Conservation (phyloP, 2,113 vertebrate genomes). For the Stegastes partitus region DNA sequence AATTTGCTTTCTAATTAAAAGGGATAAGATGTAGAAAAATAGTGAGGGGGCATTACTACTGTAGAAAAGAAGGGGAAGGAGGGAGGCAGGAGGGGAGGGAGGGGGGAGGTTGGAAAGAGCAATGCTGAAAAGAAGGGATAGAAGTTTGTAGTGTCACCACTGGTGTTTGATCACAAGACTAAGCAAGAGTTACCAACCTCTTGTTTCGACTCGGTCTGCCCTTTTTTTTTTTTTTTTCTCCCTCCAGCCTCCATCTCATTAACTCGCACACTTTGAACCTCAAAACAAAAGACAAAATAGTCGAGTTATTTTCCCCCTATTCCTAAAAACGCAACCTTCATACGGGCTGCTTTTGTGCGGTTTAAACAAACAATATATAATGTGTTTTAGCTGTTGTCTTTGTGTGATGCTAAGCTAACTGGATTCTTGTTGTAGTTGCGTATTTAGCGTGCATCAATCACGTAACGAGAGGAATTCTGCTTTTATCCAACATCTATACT, state of each 20-base stretch:
- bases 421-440: neutral
- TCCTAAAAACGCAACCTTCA: neutral
- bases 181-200: slow-evolving; percentile 78
- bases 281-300: slow-evolving; percentile 33
- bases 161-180: slow-evolving; percentile 93
- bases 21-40: slow-evolving; percentile 95
- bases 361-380: neutral
- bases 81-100: slow-evolving; percentile 72
- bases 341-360: neutral
- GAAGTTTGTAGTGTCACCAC: slow-evolving; percentile 96
- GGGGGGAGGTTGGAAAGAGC: slow-evolving; percentile 72
- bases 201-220: slow-evolving; percentile 56
- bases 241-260: slow-evolving; percentile 47
- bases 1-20: slow-evolving; percentile 99
- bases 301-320: slow-evolving; percentile 5
- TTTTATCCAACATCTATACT: no score
- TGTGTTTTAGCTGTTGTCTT: neutral
- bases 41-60: slow-evolving; percentile 85
- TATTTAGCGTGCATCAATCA: neutral
- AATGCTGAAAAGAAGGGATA: slow-evolving; percentile 90
- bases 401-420: neutral
- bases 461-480: no score
- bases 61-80: slow-evolving; percentile 81
- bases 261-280: slow-evolving; percentile 46
- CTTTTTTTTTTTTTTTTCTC: slow-evolving; percentile 24